These are phyloP conservation scores for Falco berigora DNA, from an alignment of 2,797 vertebrate genomes.

Conservation along the genomic window DNA sequence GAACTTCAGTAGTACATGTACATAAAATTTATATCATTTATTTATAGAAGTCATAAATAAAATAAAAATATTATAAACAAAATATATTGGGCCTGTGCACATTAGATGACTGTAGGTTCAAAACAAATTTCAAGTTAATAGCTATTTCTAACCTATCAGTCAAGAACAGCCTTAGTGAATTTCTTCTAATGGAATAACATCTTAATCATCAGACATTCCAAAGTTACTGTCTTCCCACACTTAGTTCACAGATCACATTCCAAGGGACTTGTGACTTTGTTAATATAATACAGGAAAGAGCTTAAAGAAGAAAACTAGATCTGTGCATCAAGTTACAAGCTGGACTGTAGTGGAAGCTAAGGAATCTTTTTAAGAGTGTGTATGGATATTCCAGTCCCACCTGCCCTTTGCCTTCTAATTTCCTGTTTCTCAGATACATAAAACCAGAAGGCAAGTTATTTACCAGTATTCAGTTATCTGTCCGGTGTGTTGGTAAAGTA, in stretches of 20 bases:
- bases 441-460: neutral
- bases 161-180: neutral
- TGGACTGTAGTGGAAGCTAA: neutral
- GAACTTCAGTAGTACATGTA: neutral
- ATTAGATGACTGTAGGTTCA: neutral
- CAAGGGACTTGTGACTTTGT: neutral
- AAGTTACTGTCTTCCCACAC: neutral
- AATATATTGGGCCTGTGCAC: too few species aligned
- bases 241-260: neutral
- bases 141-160: neutral
- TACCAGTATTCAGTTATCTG: neutral
- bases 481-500: neutral
- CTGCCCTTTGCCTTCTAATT: neutral
- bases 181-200: neutral
- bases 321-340: neutral
- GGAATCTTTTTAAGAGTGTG: neutral
- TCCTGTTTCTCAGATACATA: neutral
- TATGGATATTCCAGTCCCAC: neutral
- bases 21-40: too few species aligned
- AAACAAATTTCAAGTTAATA: neutral
- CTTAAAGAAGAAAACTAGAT: neutral
- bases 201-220: neutral
- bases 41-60: neutral
- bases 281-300: neutral
- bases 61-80: neutral